phyloP scores from a whole-genome alignment of 2,888 invertebrate genomes.

The Toxonevra muliebris region DNA sequence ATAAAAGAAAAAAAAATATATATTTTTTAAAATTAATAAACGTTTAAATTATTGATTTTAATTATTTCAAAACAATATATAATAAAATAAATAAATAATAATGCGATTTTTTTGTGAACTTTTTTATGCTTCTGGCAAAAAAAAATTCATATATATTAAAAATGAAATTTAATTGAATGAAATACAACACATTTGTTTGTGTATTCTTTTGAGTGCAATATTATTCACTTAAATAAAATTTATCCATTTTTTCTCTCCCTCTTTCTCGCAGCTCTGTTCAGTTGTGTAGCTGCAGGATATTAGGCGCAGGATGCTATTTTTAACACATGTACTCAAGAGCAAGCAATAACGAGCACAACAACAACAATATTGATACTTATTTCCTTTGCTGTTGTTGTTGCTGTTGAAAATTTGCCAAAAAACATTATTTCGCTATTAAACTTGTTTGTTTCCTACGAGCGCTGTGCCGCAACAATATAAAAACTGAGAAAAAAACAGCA shows the following conservation, averaged over 20 bases:
- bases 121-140: too few relatives aligned
- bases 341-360: slow-evolving; percentile 34
- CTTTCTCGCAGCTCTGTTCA: neutral
- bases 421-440: slow-evolving; percentile 34
- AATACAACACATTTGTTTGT: too few relatives aligned
- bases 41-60: neutral
- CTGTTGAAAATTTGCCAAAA: slow-evolving; percentile 36
- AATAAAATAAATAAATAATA: neutral
- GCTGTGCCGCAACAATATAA: neutral
- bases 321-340: slow-evolving; percentile 41
- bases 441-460: neutral
- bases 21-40: too few relatives aligned
- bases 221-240: slow-evolving; percentile 29
- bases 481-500: neutral
- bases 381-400: neutral
- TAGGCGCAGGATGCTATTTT: slow-evolving; percentile 36
- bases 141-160: neutral
- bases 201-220: too few relatives aligned
- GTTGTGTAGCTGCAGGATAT: slow-evolving; percentile 45
- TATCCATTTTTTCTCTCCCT: neutral
- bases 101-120: too few relatives aligned
- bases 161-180: neutral
- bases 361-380: neutral
- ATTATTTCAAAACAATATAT: neutral
- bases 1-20: neutral